Conservation (phyloP, 2,113 vertebrate species). For the Myodes glareolus region DNA sequence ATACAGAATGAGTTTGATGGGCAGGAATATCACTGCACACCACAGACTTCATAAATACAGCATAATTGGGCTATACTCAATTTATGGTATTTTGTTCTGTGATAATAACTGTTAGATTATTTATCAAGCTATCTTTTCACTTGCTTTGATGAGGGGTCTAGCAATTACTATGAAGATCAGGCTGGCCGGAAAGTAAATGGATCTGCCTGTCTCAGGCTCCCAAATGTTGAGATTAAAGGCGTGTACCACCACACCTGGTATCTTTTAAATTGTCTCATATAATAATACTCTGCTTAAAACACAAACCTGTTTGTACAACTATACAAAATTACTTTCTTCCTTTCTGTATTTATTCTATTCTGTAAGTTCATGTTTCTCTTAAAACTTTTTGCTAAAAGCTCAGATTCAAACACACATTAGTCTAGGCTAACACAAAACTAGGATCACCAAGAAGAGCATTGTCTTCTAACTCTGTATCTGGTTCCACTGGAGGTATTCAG, state of each 20-base stretch:
- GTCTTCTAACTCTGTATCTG: background rate
- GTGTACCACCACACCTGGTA: background rate
- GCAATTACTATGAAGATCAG: background rate
- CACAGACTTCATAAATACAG: background rate
- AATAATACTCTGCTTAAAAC: background rate
- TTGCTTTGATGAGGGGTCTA: background rate
- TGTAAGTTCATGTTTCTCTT: background rate
- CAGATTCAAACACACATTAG: background rate
- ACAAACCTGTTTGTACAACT: background rate
- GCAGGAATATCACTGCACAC: background rate
- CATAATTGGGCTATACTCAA: too few species aligned
- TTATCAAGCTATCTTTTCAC: background rate
- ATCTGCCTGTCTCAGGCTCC: background rate
- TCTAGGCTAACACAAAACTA: background rate
- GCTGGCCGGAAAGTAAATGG: background rate
- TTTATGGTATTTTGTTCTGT: background rate
- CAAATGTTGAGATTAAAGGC: background rate
- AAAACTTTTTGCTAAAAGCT: background rate
- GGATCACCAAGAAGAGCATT: background rate
- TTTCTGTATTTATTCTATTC: background rate
- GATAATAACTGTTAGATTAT: background rate
- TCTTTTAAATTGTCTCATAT: background rate
- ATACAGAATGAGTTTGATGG: background rate
- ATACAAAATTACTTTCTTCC: background rate
- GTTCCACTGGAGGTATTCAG: background rate